Evolutionary conservation across 1,140 invertebrate species (phyloP), one percentile per base, ranked within the genome.

Genomic region (Coboldia fuscipes): DNA sequence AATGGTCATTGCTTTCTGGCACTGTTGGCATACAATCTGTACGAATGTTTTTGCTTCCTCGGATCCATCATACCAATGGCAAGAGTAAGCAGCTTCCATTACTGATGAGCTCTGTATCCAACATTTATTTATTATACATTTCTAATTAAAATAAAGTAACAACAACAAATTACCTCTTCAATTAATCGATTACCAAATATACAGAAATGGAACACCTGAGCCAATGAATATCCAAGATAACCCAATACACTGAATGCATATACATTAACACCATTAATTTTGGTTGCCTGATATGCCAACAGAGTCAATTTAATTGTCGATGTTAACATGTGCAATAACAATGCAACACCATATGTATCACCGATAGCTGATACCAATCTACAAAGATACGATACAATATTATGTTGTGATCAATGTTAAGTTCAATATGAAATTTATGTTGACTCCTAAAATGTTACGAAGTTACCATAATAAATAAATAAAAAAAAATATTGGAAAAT

Each of bases 21-120:
- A 83, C 46, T 84, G 79, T 44, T 84, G 80, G 51, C 80, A 83
- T n/a, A 84, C 78, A 43, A 84, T 84, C 55, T 84, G 79, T 1
- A 84, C 77, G 50, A 84, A 84, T 14, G 79, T 82, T 47, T 84
- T 84, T 0, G 80, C 79, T 45, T 84, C 80, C 47, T 84, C 80
- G 0, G 78, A 82, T 3, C 80, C 79, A 42, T 83, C 78, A 45
- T 84, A 84, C 79, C 79, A 84, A 38, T 81, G 78, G 42, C 78
- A 82, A 14, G 76, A 80, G 51, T 84, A 84, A 1, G 80, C 80
- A 2, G 79, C 80, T 58, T 84, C 78, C 78, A 84, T 82, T 3
- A 84, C 79, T 2, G 79, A 83, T 42, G 78, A 81, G 43, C 79
- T 83, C 78, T 83, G 46, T 17, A 44, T 40, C 36, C 34, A 35